phyloP scores from a whole-genome alignment of 2,888 invertebrate species.

The Drosophila vallismaia region DNA sequence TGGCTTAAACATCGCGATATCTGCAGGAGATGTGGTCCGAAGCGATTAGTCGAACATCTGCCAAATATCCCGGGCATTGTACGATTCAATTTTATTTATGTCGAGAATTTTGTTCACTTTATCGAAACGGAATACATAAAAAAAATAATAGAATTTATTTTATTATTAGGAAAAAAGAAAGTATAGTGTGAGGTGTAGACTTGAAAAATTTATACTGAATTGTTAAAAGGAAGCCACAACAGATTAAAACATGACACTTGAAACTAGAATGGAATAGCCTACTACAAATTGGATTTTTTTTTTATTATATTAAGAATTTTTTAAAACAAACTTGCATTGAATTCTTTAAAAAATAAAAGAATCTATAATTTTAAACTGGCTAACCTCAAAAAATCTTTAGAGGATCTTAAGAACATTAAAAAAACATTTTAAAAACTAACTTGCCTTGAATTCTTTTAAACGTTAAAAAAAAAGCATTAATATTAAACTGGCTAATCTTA shows the following conservation, averaged over 20 bases:
- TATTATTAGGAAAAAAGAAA: constrained; percentile 1
- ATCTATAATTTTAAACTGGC: too few relatives aligned
- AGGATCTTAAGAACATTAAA: too few relatives aligned
- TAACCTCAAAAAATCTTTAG: too few relatives aligned
- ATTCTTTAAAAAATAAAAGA: too few relatives aligned
- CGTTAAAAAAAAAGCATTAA: too few relatives aligned
- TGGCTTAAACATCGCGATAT: constrained; percentile 64
- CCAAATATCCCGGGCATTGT: constrained; percentile 30
- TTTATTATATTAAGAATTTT: too few relatives aligned
- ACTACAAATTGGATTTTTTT: not conserved
- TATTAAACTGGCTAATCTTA: too few relatives aligned
- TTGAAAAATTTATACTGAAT: not conserved
- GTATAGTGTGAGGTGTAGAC: not conserved
- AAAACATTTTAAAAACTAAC: too few relatives aligned
- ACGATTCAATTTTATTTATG: not conserved
- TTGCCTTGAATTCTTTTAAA: too few relatives aligned
- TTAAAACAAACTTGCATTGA: too few relatives aligned
- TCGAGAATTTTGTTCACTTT: constrained; percentile 4
- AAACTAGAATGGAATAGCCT: not conserved
- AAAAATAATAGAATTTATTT: not conserved
- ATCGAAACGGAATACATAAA: not conserved
- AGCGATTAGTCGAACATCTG: constrained; percentile 7
- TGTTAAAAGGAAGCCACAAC: not conserved
- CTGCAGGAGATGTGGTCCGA: constrained; percentile 60
- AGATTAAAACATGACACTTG: not conserved